phyloP scores from a whole-genome alignment of 1,140 invertebrate species.

The Drosophila murphyi region DNA sequence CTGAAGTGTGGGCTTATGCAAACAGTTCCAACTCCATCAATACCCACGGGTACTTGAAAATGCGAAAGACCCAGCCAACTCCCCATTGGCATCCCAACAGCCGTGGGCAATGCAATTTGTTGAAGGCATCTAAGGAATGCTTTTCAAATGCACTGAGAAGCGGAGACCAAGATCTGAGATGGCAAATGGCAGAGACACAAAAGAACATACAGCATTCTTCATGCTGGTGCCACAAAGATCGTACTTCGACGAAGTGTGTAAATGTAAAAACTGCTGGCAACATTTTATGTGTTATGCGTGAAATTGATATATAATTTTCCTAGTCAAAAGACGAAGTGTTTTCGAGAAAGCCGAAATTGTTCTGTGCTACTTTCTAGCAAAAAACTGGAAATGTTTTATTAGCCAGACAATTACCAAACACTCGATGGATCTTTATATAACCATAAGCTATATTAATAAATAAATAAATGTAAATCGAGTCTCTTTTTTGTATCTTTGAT shows the following conservation, averaged over 20 bases:
- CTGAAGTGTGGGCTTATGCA: conserved; percentile 24
- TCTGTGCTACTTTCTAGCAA: not conserved
- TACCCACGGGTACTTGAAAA: conserved; percentile 40
- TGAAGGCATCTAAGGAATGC: conserved; percentile 56
- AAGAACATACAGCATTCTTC: not conserved
- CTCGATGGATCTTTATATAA: too few species aligned
- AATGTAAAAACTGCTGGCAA: conserved; percentile 1
- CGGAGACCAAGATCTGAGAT: conserved; percentile 6
- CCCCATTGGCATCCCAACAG: conserved; percentile 36
- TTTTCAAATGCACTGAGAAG: conserved; percentile 35
- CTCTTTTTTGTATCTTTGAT: not conserved
- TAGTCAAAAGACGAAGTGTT: not conserved
- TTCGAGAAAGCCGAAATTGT: not conserved
- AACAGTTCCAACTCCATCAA: conserved; percentile 20
- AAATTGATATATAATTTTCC: conserved; percentile 16
- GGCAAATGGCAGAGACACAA: conserved; percentile 17
- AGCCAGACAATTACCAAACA: too few species aligned
- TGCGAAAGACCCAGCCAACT: conserved; percentile 23
- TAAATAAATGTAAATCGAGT: not conserved
- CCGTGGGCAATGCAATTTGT: conserved; percentile 65
- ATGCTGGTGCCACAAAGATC: not conserved
- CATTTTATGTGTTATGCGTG: conserved; percentile 10
- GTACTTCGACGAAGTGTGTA: not conserved
- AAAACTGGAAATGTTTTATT: too few species aligned
- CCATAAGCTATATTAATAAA: too few species aligned